Evolutionary conservation across 1,140 invertebrate species (phyloP).

Genomic region (Anoplolepis gracilipes): DNA sequence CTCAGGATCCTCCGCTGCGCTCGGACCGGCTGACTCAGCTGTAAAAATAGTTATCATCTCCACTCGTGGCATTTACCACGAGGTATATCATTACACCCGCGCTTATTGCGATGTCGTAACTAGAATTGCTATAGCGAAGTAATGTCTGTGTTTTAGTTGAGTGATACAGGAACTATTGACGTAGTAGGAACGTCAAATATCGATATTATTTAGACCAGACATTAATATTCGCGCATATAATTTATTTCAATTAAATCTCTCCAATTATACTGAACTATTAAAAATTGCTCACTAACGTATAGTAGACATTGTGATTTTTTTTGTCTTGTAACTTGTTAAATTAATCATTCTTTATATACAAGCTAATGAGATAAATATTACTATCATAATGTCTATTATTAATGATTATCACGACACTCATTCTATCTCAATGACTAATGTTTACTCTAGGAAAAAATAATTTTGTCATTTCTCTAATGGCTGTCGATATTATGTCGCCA

Average conservation of each 20-base stretch:
- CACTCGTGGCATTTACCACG: slow-evolving; percentile 6
- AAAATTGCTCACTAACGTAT: neutral
- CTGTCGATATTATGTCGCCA: neutral
- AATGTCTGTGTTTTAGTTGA: neutral
- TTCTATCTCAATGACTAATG: neutral
- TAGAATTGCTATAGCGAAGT: neutral
- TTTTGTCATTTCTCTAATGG: neutral
- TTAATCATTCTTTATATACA: neutral
- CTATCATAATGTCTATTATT: neutral
- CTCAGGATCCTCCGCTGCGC: slow-evolving; percentile 36
- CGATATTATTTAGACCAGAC: slow-evolving; percentile 11
- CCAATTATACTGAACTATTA: neutral
- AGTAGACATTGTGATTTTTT: neutral
- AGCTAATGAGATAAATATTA: neutral
- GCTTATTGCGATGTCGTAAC: slow-evolving; percentile 18
- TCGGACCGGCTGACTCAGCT: slow-evolving; percentile 21
- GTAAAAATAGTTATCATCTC: slow-evolving; percentile 54
- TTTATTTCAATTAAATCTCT: neutral
- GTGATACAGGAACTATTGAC: slow-evolving; percentile 3
- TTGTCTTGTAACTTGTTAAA: neutral
- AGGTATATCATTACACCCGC: slow-evolving; percentile 29
- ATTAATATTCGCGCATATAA: neutral
- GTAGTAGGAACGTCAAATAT: neutral
- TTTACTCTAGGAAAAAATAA: slow-evolving; percentile 1
- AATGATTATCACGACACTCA: neutral